Evolutionary conservation across 2,797 vertebrate species (phyloP).

Genomic region (Anomalospiza imberbis): DNA sequence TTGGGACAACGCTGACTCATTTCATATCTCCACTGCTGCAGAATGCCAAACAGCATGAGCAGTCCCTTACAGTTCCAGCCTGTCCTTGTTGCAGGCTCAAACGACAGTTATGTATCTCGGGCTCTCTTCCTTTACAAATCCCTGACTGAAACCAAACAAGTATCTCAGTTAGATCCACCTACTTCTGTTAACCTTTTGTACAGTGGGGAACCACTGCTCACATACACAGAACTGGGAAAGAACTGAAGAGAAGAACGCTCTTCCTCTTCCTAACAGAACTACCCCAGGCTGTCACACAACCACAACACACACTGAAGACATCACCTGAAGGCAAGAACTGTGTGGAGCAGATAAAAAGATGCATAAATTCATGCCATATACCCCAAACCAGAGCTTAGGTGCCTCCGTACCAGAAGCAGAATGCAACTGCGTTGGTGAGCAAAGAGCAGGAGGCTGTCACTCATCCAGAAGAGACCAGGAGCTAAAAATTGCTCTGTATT

Average conservation of each 20-base stretch:
- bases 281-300: not conserved
- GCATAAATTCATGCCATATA: not conserved
- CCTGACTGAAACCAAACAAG: not conserved
- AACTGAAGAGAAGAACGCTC: not conserved
- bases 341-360: not conserved
- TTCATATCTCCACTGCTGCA: not conserved
- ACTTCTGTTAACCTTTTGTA: not conserved
- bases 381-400: not conserved
- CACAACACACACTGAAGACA: not conserved
- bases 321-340: not conserved
- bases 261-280: not conserved
- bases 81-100: not conserved
- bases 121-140: not conserved
- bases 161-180: not conserved
- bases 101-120: not conserved
- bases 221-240: not conserved
- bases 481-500: not conserved
- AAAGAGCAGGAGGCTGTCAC: not conserved
- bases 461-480: not conserved
- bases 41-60: fast-evolving
- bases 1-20: not conserved
- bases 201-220: not conserved
- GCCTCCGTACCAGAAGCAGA: not conserved
- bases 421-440: not conserved
- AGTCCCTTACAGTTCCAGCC: not conserved